Percentiles rank a stretch among this genome's conserved stretches.
Evolutionary conservation across 92 coral and sea anemone species (phyloP).

Genomic region (Siderastrea siderea): DNA sequence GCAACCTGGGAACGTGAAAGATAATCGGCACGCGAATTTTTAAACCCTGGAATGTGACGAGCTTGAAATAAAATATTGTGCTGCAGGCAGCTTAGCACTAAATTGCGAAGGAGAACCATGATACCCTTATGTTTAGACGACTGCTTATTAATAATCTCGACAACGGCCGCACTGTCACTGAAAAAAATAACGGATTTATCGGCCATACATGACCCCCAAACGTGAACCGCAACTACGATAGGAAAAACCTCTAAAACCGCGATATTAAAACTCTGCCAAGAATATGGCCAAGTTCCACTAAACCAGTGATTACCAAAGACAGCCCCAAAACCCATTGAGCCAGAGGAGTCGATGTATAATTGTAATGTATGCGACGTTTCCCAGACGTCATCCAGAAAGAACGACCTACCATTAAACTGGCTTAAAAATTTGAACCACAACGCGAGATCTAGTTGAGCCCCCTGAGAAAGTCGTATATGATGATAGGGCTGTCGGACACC

Average conservation of each 20-base stretch:
- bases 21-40: too few relatives aligned
- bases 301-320: slow-evolving; percentile 61
- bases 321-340: slow-evolving; percentile 45
- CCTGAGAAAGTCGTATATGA: slow-evolving; percentile 17
- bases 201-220: slow-evolving; percentile 48
- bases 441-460: not conserved
- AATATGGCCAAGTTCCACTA: slow-evolving; percentile 45
- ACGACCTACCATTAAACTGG: slow-evolving; percentile 39
- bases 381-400: slow-evolving; percentile 47
- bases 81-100: too few relatives aligned
- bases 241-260: slow-evolving; percentile 36
- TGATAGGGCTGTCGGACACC: slow-evolving; percentile 29
- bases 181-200: slow-evolving; percentile 29
- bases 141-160: slow-evolving; percentile 33
- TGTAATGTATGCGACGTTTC: slow-evolving; percentile 10
- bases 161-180: slow-evolving; percentile 46
- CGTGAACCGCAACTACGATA: slow-evolving; percentile 35
- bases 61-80: too few relatives aligned
- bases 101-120: not conserved
- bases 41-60: too few relatives aligned
- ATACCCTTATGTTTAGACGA: not conserved
- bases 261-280: slow-evolving; percentile 39
- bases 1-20: too few relatives aligned
- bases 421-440: slow-evolving; percentile 17
- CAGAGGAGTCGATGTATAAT: slow-evolving; percentile 37